These are phyloP conservation scores for Bombus breviceps DNA, from an alignment of 1,140 invertebrate genomes.

Conservation along the genomic window DNA sequence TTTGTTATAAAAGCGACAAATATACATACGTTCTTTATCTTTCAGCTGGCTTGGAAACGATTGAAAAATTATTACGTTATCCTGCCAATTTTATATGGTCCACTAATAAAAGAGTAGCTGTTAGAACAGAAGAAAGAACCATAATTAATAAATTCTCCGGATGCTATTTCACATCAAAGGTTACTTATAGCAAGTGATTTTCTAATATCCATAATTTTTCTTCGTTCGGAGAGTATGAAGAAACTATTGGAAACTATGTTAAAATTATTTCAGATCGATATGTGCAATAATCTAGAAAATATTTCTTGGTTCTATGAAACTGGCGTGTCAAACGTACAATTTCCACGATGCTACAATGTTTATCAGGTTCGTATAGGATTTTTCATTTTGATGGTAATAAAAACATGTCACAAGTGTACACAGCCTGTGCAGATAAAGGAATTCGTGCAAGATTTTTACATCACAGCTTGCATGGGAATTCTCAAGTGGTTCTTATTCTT, in stretches of 20 bases:
- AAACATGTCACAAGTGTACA: constrained; percentile 11
- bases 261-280: constrained; percentile 76
- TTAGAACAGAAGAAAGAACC: constrained; percentile 80
- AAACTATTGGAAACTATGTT: background rate
- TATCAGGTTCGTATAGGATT: constrained; percentile 84
- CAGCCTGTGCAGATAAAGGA: constrained; percentile 86
- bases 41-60: constrained; percentile 39
- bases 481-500: constrained; percentile 83
- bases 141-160: constrained; percentile 89
- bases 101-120: constrained; percentile 37
- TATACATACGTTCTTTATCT: background rate
- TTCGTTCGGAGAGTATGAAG: too few relatives aligned
- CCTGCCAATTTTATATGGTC: constrained; percentile 57
- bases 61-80: constrained; percentile 51
- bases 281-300: constrained; percentile 85
- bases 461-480: constrained; percentile 85
- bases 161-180: constrained; percentile 93
- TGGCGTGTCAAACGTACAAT: constrained; percentile 84
- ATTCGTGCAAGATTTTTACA: constrained; percentile 86
- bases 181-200: constrained; percentile 76
- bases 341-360: constrained; percentile 87
- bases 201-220: background rate
- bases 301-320: constrained; percentile 85
- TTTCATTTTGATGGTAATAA: constrained; percentile 57
- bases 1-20: background rate